Conservation (phyloP, 2,797 vertebrate species). For the Limnodromus scolopaceus region DNA sequence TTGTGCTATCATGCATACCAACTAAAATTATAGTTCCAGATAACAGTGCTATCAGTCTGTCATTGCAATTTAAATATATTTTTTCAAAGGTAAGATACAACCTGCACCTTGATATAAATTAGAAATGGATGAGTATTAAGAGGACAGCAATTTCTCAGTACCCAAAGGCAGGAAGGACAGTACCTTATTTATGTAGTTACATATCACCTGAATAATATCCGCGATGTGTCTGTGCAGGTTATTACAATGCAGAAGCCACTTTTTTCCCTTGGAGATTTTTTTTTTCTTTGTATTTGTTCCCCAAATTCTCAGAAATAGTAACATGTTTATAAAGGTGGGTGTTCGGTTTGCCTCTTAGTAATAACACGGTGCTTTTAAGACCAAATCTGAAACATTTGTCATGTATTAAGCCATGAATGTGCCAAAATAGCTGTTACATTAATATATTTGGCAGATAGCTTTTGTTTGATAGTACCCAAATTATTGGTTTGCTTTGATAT, state of each 20-base stretch:
- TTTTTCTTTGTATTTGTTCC: not conserved
- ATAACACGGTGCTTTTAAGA: conserved; percentile 7
- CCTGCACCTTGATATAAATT: conserved; percentile 24
- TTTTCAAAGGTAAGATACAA: conserved; percentile 41
- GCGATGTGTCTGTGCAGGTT: not conserved
- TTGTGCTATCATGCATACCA: conserved; percentile 46
- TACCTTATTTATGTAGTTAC: conserved; percentile 30
- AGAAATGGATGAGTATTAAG: not conserved
- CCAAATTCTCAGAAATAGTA: not conserved
- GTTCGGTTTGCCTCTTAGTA: conserved; percentile 21
- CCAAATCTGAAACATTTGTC: conserved; percentile 53
- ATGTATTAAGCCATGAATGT: conserved; percentile 42
- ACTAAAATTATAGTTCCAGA: conserved; percentile 59
- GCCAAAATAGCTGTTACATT: conserved; percentile 20
- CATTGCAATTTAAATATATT: conserved; percentile 36
- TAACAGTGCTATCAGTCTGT: conserved; percentile 53
- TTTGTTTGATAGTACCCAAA: conserved; percentile 53
- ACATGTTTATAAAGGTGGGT: not conserved
- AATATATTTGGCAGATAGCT: conserved; percentile 35
- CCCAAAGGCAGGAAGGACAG: not conserved
- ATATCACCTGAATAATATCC: conserved; percentile 10
- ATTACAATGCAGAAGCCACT: conserved; percentile 19
- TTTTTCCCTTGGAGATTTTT: not conserved
- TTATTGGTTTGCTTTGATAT: conserved; percentile 48
- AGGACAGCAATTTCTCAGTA: not conserved